Evolutionary conservation across 1,140 invertebrate species (phyloP).

Genomic region (Dendroctonus ponderosae): DNA sequence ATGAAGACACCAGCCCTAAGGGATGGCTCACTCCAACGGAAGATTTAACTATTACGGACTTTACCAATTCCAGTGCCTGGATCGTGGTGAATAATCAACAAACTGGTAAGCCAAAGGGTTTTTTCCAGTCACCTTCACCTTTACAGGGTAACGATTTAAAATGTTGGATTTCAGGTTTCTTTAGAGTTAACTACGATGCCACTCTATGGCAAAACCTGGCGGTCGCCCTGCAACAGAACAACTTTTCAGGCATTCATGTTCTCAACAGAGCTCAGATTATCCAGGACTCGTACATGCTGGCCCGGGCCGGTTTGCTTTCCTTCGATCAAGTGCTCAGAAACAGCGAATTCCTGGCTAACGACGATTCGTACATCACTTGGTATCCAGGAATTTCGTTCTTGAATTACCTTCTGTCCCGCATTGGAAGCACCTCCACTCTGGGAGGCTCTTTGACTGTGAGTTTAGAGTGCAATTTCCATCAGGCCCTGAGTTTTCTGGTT

Average conservation of each 20-base stretch:
- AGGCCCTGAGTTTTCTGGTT: background rate
- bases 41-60: constrained; percentile 25
- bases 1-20: constrained; percentile 52
- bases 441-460: constrained; percentile 6
- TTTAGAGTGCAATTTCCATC: background rate
- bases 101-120: constrained; percentile 53
- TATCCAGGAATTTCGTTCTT: constrained; percentile 53
- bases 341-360: constrained; percentile 59
- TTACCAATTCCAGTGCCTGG: constrained; percentile 59
- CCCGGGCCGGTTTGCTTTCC: constrained; percentile 51
- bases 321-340: constrained; percentile 58
- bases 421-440: constrained; percentile 5
- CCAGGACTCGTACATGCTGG: constrained; percentile 71
- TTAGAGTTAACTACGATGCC: constrained; percentile 76
- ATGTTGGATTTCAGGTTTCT: constrained; percentile 60
- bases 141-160: background rate
- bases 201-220: constrained; percentile 65
- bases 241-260: constrained; percentile 59
- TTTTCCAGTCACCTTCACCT: background rate
- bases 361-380: constrained; percentile 66
- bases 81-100: constrained; percentile 67
- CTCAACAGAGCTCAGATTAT: constrained; percentile 77
- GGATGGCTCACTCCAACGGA: constrained; percentile 48
- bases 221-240: constrained; percentile 52
- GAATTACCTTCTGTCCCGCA: constrained; percentile 1